phyloP scores from a whole-genome alignment of 2,888 invertebrate genomes.

The Kuschelorhynchus macadamiae region DNA sequence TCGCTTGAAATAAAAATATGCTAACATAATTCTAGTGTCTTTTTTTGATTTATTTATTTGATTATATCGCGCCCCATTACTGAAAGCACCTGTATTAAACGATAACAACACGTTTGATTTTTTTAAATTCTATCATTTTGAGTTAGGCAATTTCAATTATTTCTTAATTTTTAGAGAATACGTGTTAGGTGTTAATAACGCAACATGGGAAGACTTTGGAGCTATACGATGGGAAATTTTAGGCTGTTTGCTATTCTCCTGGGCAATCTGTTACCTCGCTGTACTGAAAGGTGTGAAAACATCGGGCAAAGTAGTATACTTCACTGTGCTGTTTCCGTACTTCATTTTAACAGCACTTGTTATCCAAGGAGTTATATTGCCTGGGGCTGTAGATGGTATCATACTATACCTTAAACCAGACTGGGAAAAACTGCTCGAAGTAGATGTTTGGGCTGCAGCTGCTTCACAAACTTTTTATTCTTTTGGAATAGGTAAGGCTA shows the following conservation, averaged over 20 bases:
- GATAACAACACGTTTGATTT: no score
- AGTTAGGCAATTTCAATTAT: no score
- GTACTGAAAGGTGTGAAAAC: conserved; percentile 91
- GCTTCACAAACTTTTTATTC: conserved; percentile 90
- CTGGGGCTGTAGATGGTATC: conserved; percentile 81
- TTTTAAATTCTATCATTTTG: no score
- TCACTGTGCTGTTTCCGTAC: conserved; percentile 81
- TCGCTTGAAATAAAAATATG: no score
- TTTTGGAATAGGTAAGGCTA: conserved; percentile 75
- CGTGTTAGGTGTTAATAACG: conserved; percentile 81
- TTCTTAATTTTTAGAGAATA: conserved; percentile 73
- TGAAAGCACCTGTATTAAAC: no score
- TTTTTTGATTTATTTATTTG: no score
- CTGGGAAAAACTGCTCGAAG: conserved; percentile 76
- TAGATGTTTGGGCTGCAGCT: conserved; percentile 85
- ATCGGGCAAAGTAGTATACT: conserved; percentile 87
- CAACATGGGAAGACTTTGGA: conserved; percentile 84
- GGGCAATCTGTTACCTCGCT: conserved; percentile 89
- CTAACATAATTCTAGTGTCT: no score
- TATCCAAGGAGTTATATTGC: conserved; percentile 71
- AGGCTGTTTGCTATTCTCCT: conserved; percentile 81
- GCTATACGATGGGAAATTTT: conserved; percentile 86
- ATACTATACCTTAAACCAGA: conserved; percentile 81
- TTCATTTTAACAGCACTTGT: conserved; percentile 78
- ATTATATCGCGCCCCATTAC: no score